Evolutionary conservation across 37 sponge, comb jelly and placozoan genomes (phyloP).

Genomic region (Chondrilla cf. caribensis): DNA sequence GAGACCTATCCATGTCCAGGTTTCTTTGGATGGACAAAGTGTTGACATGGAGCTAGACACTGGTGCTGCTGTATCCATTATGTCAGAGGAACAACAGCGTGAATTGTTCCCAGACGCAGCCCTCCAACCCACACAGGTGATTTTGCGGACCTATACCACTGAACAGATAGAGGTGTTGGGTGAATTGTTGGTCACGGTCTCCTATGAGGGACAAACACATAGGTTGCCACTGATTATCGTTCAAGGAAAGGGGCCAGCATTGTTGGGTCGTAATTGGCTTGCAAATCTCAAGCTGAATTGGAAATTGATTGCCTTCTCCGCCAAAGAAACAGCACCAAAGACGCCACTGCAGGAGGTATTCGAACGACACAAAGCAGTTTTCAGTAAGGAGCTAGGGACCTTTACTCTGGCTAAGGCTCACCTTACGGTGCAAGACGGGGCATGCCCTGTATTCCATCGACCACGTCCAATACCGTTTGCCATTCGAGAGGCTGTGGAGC

Average conservation of each 20-base stretch:
- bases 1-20: background rate
- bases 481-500: background rate
- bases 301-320: background rate
- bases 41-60: conserved; percentile 26
- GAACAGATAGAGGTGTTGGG: background rate
- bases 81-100: background rate
- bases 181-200: background rate
- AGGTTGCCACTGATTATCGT: background rate
- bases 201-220: background rate
- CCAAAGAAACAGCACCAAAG: background rate
- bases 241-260: conserved; percentile 9
- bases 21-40: background rate
- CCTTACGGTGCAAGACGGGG: background rate
- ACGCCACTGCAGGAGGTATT: background rate
- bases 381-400: background rate
- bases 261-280: conserved; percentile 24
- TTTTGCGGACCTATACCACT: conserved; percentile 8
- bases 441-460: background rate
- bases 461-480: conserved; percentile 10
- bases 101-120: background rate
- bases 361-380: background rate
- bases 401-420: background rate
- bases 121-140: background rate
- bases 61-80: conserved; percentile 22
- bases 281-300: background rate